Conservation (phyloP, 2,113 vertebrate genomes). For the Chaetodon trifascialis region DNA sequence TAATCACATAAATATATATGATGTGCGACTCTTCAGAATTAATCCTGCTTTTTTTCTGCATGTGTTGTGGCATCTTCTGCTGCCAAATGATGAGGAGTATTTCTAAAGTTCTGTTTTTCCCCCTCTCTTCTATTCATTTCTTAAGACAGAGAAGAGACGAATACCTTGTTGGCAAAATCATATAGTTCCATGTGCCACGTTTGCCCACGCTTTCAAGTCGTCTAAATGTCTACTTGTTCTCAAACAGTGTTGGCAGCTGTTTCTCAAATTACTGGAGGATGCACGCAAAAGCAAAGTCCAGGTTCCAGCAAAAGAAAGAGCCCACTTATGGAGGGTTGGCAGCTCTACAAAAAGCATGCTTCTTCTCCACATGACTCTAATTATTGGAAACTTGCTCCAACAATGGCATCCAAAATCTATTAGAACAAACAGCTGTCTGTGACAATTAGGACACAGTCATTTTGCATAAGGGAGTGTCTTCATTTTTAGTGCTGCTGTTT, state of each 20-base stretch:
- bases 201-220: slow-evolving; percentile 69
- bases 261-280: slow-evolving; percentile 72
- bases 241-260: slow-evolving; percentile 76
- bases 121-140: slow-evolving; percentile 34
- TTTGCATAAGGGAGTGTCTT: slow-evolving; percentile 67
- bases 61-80: neutral
- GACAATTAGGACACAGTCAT: slow-evolving; percentile 77
- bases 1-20: slow-evolving; percentile 1
- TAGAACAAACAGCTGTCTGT: slow-evolving; percentile 81
- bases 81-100: slow-evolving; percentile 32
- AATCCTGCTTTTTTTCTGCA: slow-evolving; percentile 32
- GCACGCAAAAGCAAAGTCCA: slow-evolving; percentile 54
- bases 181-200: slow-evolving; percentile 52
- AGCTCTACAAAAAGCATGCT: slow-evolving; percentile 69
- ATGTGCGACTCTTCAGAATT: slow-evolving; percentile 14
- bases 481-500: slow-evolving; percentile 56
- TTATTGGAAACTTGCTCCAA: slow-evolving; percentile 78
- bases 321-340: slow-evolving; percentile 71
- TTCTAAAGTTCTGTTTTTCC: slow-evolving; percentile 12
- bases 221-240: slow-evolving; percentile 74
- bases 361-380: slow-evolving; percentile 76
- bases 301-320: slow-evolving; percentile 69
- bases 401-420: slow-evolving; percentile 80
- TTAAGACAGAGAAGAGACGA: slow-evolving; percentile 35
- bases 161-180: slow-evolving; percentile 66